phyloP scores from a whole-genome alignment of 1,140 invertebrate genomes.

The Caerostris extrusa region DNA sequence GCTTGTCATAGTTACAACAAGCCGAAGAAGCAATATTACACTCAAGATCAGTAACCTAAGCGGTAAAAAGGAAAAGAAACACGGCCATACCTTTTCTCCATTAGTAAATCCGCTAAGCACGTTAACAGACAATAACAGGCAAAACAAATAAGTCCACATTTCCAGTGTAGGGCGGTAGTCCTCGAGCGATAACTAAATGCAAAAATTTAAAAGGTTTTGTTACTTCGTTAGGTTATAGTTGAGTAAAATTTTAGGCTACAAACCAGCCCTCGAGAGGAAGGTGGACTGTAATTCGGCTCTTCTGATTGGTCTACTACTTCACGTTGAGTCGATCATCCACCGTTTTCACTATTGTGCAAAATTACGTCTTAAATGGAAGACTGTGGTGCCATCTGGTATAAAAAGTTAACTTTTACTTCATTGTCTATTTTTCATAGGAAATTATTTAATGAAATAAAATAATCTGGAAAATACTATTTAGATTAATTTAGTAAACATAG shows the following conservation, averaged over 20 bases:
- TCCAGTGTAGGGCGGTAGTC: conserved; percentile 38
- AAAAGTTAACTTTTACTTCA: too few species aligned
- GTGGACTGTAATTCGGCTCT: conserved; percentile 46
- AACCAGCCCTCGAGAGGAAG: conserved; percentile 66
- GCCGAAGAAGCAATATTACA: conserved; percentile 45
- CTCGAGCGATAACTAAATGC: conserved; percentile 17
- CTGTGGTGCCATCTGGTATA: conserved; percentile 48
- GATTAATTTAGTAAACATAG: too few species aligned
- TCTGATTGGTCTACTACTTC: conserved; percentile 67
- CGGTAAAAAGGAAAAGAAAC: conserved; percentile 44
- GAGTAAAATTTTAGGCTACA: conserved; percentile 30
- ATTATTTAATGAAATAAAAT: too few species aligned
- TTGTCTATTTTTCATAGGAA: too few species aligned
- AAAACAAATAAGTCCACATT: conserved; percentile 72
- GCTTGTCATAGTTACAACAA: conserved; percentile 37
- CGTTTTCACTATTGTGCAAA: background rate
- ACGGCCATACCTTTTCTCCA: conserved; percentile 69
- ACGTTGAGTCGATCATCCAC: conserved; percentile 46
- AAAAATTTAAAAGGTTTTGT: conserved; percentile 40
- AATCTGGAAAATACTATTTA: too few species aligned
- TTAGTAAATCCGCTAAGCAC: conserved; percentile 68
- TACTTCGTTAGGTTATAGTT: background rate
- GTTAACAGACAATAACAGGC: conserved; percentile 53
- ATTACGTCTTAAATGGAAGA: background rate
- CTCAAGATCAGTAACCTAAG: conserved; percentile 66